phyloP scores from a whole-genome alignment of 30 jellyfish, hydroid and myxozoan species.

The Chrysaora quinquecirrha region DNA sequence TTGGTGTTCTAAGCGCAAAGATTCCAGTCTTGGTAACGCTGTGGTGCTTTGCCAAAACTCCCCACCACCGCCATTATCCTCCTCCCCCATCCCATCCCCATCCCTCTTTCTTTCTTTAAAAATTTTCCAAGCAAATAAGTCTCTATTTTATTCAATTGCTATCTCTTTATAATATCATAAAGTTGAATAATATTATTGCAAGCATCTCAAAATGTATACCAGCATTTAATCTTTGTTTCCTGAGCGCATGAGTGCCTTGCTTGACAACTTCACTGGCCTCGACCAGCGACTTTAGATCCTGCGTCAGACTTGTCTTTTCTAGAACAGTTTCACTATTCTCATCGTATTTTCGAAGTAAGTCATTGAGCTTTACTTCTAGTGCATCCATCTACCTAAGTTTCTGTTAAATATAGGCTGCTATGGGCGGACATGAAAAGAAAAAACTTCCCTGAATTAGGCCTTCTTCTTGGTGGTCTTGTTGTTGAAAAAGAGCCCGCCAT shows the following conservation, averaged over 20 bases:
- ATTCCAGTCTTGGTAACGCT: too few species aligned
- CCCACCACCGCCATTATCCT: too few species aligned
- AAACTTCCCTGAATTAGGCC: too few species aligned
- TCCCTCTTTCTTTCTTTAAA: neutral
- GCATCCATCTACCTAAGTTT: conserved; percentile 56
- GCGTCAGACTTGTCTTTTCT: neutral
- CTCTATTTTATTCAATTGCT: too few species aligned
- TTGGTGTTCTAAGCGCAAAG: too few species aligned
- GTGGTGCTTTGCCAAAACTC: too few species aligned
- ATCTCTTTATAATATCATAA: too few species aligned
- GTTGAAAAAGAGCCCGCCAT: too few species aligned
- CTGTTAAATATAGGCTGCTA: neutral
- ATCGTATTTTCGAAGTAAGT: conserved; percentile 23
- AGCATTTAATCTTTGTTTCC: conserved; percentile 85
- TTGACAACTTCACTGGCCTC: conserved; percentile 26
- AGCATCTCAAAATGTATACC: too few species aligned
- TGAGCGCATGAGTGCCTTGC: conserved; percentile 28
- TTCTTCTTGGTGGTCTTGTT: too few species aligned
- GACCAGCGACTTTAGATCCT: conserved; percentile 33
- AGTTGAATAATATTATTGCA: too few species aligned
- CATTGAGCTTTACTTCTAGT: conserved; percentile 7
- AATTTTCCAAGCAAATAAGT: neutral
- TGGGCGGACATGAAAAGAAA: too few species aligned
- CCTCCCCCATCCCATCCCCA: neutral
- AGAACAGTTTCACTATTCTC: neutral